phyloP scores from a whole-genome alignment of 2,113 vertebrate genomes.

The Tautogolabrus adspersus region DNA sequence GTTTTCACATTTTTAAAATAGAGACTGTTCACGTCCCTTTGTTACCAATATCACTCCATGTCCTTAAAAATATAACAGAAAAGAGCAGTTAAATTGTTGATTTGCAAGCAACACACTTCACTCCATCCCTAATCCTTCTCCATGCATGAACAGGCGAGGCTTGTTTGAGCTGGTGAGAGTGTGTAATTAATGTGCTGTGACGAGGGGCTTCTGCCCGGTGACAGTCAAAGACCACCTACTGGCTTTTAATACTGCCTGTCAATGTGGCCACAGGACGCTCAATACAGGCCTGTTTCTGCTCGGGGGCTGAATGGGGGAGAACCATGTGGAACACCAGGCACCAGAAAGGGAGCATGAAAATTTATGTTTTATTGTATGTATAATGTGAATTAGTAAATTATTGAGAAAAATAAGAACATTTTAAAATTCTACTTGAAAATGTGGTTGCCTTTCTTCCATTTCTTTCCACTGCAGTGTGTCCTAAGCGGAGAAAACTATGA shows the following conservation, averaged over 20 bases:
- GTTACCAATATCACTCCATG: conserved; percentile 16
- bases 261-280: conserved; percentile 75
- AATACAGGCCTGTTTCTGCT: conserved; percentile 56
- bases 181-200: conserved; percentile 81
- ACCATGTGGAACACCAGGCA: conserved; percentile 23
- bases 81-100: conserved; percentile 1
- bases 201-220: conserved; percentile 77
- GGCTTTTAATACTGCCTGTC: conserved; percentile 84
- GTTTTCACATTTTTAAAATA: conserved; percentile 69
- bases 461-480: no score
- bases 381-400: not conserved
- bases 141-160: conserved; percentile 37
- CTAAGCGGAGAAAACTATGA: no score
- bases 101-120: not conserved
- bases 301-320: conserved; percentile 49
- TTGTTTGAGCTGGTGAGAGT: conserved; percentile 61
- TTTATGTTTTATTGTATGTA: not conserved
- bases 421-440: not conserved
- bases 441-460: no score
- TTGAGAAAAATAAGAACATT: not conserved
- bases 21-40: conserved; percentile 56
- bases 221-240: conserved; percentile 80
- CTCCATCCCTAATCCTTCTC: conserved; percentile 37
- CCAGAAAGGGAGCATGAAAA: not conserved
- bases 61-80: not conserved